Base-by-base conservation (phyloP, 2,888 invertebrate species). In the Cylindroiulus punctatus region DNA sequence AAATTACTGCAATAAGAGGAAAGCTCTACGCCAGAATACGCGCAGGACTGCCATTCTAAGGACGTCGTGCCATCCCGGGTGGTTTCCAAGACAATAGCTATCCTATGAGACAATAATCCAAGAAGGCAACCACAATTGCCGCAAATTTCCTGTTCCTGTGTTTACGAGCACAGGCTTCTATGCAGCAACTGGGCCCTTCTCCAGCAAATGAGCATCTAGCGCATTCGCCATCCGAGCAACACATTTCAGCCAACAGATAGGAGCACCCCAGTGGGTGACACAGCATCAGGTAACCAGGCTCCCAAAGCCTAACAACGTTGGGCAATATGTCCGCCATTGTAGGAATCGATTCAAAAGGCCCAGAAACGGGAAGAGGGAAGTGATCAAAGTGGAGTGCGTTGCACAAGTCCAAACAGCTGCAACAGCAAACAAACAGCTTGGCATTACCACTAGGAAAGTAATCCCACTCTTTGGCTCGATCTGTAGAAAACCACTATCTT, bases 41-140 rank as follows among this genome's bases (percentile, higher is more conserved):
- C 36, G 3, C 3, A 36, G 36, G 44, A 22, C 22, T 22, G 19
- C 19, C 19, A 65, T 22, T 22, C 57, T 7, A 7, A n/a, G 19
- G 19, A 22, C 10, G 22, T 5, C 8, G 19, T 65, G 57, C 19
- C 57, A 65, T 65, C 22, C 57, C 57, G 22, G 57, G 57, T 22
- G 57, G 57, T 65, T 65, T 65, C 57, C 57, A 65, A 5, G 57
- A 65, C 57, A 65, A 65, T 65, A 65, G 57, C 57, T 65, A 65
- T 65, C 57, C 57, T 22, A 22, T 65, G 57, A 65, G 57, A 65
- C 57, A 65, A 65, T 65, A 65, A 65, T 65, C 57, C 57, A 65
- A 65, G 57, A 65, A 65, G 57, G 57, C 57, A 65, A 65, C 57
- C 57, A 65, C 57, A 65, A 65, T 65, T 65, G 57, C 57, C 57